phyloP scores from a whole-genome alignment of 2,113 vertebrate genomes.

The Odontesthes bonariensis region DNA sequence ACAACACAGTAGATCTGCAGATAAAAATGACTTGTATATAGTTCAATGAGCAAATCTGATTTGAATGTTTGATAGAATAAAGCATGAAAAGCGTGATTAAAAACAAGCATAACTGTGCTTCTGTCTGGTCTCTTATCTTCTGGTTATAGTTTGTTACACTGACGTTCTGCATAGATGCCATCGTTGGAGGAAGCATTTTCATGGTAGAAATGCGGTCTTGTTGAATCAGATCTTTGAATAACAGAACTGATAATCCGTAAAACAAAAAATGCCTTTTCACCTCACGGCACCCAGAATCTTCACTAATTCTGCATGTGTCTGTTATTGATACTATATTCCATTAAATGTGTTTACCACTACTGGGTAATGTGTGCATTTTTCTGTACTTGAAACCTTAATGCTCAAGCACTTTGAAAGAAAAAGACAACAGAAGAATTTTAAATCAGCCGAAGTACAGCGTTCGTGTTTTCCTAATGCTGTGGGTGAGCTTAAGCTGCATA shows the following conservation, averaged over 20 bases:
- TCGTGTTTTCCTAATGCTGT: slow-evolving; percentile 13
- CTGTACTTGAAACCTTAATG: background rate
- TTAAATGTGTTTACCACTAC: slow-evolving; percentile 7
- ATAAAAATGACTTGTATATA: no score
- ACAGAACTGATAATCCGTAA: background rate
- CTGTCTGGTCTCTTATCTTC: no score
- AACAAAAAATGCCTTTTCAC: background rate
- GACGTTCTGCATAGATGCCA: no score
- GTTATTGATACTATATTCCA: background rate
- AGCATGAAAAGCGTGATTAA: no score
- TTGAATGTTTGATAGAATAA: no score
- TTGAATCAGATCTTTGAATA: background rate
- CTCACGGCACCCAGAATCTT: no score
- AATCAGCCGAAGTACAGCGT: background rate
- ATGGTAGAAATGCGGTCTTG: background rate
- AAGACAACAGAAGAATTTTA: background rate
- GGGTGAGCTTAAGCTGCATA: slow-evolving; percentile 6
- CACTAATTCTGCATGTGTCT: no score
- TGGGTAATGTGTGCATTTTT: background rate
- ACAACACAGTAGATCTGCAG: no score
- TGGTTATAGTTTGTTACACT: no score
- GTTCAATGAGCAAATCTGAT: no score
- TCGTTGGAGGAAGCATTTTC: no score
- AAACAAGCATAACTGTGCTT: no score
- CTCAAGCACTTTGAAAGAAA: background rate